Conservation (phyloP, 2,113 vertebrate species). For the Phylloscopus trochiloides region DNA sequence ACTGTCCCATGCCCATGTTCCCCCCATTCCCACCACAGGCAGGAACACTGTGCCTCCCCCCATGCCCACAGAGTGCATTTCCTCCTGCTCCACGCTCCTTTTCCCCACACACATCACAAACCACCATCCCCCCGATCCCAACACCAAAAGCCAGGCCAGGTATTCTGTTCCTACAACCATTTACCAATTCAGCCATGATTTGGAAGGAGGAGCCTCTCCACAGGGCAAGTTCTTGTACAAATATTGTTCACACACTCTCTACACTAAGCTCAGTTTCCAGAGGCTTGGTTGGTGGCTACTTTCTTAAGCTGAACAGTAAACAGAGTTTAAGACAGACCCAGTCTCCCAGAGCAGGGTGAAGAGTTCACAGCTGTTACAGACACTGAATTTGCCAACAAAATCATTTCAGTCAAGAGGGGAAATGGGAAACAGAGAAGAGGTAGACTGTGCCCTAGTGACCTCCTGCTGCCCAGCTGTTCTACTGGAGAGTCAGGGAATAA, state of each 20-base stretch:
- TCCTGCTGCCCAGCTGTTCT: not conserved
- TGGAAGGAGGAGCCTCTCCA: not conserved
- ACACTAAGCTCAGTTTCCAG: not conserved
- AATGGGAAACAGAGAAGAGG: not conserved
- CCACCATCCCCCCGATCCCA: not conserved
- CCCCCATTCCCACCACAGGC: not conserved
- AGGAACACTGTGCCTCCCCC: not conserved
- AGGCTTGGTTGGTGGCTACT: not conserved
- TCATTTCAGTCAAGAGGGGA: constrained; percentile 19
- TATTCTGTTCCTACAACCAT: not conserved
- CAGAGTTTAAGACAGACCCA: not conserved
- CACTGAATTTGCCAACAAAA: constrained; percentile 16
- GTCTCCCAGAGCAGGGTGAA: not conserved
- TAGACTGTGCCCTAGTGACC: not conserved
- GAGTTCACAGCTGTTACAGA: constrained; percentile 35
- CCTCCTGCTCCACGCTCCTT: not conserved
- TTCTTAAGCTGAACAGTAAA: constrained; percentile 34
- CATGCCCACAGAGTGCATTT: rapidly evolving
- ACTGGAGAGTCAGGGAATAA: not conserved
- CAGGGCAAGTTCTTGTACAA: not conserved
- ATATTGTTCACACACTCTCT: not conserved
- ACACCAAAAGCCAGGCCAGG: not conserved
- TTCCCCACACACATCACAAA: not conserved
- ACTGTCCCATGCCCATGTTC: not conserved
- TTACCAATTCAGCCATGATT: not conserved